Evolutionary conservation across 2,113 vertebrate species (phyloP).

Genomic region (Leucoraja erinaceus): DNA sequence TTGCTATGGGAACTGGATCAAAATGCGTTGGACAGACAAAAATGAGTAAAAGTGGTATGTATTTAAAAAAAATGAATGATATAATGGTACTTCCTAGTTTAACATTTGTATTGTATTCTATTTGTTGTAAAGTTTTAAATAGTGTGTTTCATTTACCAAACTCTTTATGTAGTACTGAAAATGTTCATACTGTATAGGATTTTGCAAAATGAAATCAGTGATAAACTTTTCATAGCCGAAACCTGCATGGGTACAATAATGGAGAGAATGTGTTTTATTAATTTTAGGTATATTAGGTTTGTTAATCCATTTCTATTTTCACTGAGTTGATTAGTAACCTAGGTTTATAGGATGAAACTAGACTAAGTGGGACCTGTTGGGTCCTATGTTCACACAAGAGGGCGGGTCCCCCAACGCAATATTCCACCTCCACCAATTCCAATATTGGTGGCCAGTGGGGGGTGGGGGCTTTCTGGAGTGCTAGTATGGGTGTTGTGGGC

Average conservation of each 20-base stretch:
- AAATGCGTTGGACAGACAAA: conserved; percentile 81
- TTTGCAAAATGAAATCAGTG: background rate
- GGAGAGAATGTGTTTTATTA: background rate
- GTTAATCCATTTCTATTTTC: background rate
- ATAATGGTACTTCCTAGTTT: background rate
- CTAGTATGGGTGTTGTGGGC: too few species aligned
- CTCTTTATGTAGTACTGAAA: background rate
- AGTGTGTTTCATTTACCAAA: background rate
- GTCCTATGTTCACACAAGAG: too few species aligned
- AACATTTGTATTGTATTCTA: background rate
- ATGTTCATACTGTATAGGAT: background rate
- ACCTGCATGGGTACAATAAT: background rate
- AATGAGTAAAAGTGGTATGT: conserved; percentile 77
- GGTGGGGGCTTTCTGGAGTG: too few species aligned
- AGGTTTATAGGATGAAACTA: background rate
- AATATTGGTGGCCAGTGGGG: too few species aligned
- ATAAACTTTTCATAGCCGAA: background rate
- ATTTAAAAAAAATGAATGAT: conserved; percentile 30
- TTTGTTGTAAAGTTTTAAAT: background rate
- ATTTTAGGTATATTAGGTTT: background rate
- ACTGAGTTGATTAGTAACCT: background rate
- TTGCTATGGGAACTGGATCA: conserved; percentile 89
- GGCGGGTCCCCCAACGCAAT: too few species aligned
- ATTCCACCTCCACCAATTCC: too few species aligned
- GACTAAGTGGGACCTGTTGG: too few species aligned